phyloP scores from a whole-genome alignment of 2,113 vertebrate genomes.

The Lutjanus erythropterus region DNA sequence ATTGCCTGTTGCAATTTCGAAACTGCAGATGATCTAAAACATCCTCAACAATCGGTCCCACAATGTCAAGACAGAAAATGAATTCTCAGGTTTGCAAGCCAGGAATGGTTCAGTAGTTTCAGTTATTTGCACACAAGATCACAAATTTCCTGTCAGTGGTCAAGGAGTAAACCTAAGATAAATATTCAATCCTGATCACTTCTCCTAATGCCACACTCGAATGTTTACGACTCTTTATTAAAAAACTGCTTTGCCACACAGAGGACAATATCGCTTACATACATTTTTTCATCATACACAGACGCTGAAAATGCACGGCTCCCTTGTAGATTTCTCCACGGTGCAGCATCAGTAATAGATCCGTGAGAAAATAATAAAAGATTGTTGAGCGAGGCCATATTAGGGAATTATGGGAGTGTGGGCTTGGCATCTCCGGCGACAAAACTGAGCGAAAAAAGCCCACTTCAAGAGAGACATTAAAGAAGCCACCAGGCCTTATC shows the following conservation, averaged over 20 bases:
- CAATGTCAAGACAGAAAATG: neutral
- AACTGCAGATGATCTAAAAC: too few relatives aligned
- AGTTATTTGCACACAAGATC: neutral
- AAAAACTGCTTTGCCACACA: neutral
- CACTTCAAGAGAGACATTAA: conserved; percentile 80
- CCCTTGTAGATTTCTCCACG: conserved; percentile 1
- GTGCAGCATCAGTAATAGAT: conserved; percentile 30
- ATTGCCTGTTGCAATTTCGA: too few relatives aligned
- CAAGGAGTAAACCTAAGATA: neutral
- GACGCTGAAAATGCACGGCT: neutral
- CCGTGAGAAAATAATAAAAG: conserved; percentile 51
- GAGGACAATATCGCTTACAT: neutral
- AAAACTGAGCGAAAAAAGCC: conserved; percentile 46
- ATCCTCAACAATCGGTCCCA: neutral
- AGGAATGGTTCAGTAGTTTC: neutral
- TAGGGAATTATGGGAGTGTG: conserved; percentile 56
- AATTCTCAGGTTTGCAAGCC: neutral
- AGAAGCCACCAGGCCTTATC: conserved; percentile 83
- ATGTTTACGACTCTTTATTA: neutral
- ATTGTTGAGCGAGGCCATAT: conserved; percentile 47
- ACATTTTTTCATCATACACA: neutral
- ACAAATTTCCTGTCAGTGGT: neutral
- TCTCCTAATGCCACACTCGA: neutral
- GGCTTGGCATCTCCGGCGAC: conserved; percentile 53
- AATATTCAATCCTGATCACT: neutral